Conservation (phyloP, 2,113 vertebrate genomes). For the Rafetus swinhoei region DNA sequence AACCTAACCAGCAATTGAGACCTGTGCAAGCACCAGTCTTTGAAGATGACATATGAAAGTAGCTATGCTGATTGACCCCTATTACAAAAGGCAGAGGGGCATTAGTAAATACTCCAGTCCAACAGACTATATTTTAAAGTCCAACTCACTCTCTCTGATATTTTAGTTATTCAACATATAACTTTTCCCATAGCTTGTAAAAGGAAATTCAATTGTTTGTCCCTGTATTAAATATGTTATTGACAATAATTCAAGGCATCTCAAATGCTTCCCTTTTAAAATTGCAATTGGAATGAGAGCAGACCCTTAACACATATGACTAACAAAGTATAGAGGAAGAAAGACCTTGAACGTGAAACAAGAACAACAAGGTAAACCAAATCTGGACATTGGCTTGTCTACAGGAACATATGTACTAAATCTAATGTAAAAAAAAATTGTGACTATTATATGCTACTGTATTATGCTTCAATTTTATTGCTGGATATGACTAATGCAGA, state of each 20-base stretch:
- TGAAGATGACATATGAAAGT: background rate
- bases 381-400: background rate
- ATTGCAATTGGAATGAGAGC: background rate
- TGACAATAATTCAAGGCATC: background rate
- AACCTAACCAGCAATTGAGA: background rate
- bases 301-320: constrained; percentile 14
- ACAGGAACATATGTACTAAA: background rate
- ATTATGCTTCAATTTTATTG: background rate
- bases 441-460: background rate
- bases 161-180: background rate
- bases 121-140: background rate
- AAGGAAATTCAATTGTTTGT: background rate
- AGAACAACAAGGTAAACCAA: constrained; percentile 16
- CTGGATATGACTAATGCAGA: background rate
- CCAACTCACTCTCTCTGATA: background rate
- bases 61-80: background rate
- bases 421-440: background rate
- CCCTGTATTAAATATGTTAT: background rate
- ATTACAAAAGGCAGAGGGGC: background rate
- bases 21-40: background rate
- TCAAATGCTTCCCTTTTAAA: background rate
- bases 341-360: background rate
- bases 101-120: background rate
- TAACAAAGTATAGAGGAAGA: background rate
- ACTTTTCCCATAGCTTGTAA: background rate